phyloP scores from a whole-genome alignment of 2,113 vertebrate species.

The Dolichallabes microphthalmus region DNA sequence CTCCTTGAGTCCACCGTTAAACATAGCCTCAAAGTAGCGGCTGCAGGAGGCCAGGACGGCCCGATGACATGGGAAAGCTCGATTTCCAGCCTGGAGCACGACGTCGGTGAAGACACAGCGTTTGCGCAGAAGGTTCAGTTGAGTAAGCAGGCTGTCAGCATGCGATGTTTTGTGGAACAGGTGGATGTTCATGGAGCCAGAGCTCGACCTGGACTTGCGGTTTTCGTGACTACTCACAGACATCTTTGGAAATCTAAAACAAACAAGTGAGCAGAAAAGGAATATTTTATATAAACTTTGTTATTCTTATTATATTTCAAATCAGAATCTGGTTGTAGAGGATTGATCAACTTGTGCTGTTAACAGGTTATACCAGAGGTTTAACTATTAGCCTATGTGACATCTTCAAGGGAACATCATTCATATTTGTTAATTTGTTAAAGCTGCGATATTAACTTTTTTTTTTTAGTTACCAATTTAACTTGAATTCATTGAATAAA shows the following conservation, averaged over 20 bases:
- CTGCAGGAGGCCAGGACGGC: conserved; percentile 81
- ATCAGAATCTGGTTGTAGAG: not conserved
- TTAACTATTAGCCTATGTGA: not conserved
- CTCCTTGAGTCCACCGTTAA: conserved; percentile 77
- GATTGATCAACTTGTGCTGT: not conserved
- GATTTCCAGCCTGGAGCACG: conserved; percentile 73
- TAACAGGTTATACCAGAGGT: not conserved
- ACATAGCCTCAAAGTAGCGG: conserved; percentile 84
- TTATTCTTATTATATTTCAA: not conserved
- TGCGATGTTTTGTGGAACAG: conserved; percentile 79
- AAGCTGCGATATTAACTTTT: not conserved
- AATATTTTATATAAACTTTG: not conserved
- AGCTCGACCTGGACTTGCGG: conserved; percentile 82
- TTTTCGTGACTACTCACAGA: conserved; percentile 83
- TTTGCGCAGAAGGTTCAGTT: conserved; percentile 80
- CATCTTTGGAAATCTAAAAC: conserved; percentile 65
- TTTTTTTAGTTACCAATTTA: not conserved
- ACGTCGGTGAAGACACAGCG: conserved; percentile 79
- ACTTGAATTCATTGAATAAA: not conserved
- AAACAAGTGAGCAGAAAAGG: not conserved
- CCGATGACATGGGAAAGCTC: conserved; percentile 77
- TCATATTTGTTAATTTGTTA: not conserved
- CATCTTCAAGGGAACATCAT: not conserved
- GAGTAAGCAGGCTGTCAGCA: conserved; percentile 74
- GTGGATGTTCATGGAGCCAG: conserved; percentile 77